Percentiles rank a stretch among this genome's conserved stretches.
These are phyloP conservation scores for Amblyopsis hoosieri DNA, from an alignment of 2,797 vertebrate genomes.

Conservation along the genomic window DNA sequence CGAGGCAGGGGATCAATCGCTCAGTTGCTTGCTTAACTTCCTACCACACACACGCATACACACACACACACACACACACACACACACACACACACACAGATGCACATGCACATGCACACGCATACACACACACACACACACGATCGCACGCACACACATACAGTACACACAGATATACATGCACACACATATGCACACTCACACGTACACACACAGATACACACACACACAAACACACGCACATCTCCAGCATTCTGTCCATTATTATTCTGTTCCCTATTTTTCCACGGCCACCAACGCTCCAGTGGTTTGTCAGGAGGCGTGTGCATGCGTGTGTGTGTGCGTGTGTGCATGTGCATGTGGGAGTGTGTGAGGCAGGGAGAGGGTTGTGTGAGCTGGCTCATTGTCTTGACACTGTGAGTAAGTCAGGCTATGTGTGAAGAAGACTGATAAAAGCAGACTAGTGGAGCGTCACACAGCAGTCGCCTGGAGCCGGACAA, in stretches of 20 bases:
- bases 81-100: too few species aligned
- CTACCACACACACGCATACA: conserved; percentile 5
- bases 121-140: conserved; percentile 6
- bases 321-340: conserved; percentile 10
- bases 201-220: too few species aligned
- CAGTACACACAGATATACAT: neutral
- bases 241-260: conserved; percentile 3
- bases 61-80: conserved; percentile 13
- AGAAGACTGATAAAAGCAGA: conserved; percentile 40
- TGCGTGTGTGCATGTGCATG: conserved; percentile 21
- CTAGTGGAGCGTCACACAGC: conserved; percentile 31
- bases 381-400: conserved; percentile 30
- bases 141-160: too few species aligned
- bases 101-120: conserved; percentile 6
- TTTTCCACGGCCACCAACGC: conserved; percentile 48
- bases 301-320: conserved; percentile 28
- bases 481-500: conserved; percentile 11
- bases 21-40: conserved; percentile 48
- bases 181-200: conserved; percentile 3
- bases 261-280: conserved; percentile 23
- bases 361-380: conserved; percentile 9
- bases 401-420: conserved; percentile 50
- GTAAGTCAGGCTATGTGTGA: conserved; percentile 25
- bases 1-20: conserved; percentile 69
- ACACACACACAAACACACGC: conserved; percentile 12